Percentiles rank a stretch among this genome's conserved stretches.
These are phyloP conservation scores for Noctilio leporinus DNA, from an alignment of 2,113 vertebrate species.

Conservation along the genomic window DNA sequence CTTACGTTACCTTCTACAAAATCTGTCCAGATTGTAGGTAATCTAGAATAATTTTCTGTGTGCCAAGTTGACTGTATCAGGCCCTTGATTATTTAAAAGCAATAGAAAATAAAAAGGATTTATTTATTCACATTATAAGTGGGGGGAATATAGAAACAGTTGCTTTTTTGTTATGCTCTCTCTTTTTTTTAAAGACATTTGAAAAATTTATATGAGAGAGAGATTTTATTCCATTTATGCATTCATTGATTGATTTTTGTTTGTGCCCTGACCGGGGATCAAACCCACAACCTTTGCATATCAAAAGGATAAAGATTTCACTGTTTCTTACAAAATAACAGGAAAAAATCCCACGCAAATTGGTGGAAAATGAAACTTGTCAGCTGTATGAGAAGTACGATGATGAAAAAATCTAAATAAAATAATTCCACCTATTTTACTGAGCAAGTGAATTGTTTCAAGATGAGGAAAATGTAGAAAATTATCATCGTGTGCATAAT, in stretches of 20 bases:
- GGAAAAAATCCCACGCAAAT: neutral
- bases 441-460: neutral
- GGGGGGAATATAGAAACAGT: neutral
- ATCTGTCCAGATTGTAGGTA: neutral
- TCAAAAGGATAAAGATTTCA: neutral
- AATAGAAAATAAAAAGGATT: neutral
- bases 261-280: too few relatives aligned
- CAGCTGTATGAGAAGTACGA: neutral
- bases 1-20: neutral
- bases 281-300: too few relatives aligned
- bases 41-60: neutral
- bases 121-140: neutral
- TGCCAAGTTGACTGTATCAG: too few relatives aligned
- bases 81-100: neutral
- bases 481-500: slow-evolving; percentile 31
- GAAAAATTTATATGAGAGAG: too few relatives aligned
- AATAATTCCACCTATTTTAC: neutral
- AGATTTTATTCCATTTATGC: too few relatives aligned
- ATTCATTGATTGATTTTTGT: too few relatives aligned
- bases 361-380: neutral
- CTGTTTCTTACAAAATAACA: neutral
- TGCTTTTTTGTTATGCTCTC: neutral
- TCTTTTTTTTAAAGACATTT: neutral
- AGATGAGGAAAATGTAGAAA: slow-evolving; percentile 21
- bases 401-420: slow-evolving; percentile 32